These are phyloP conservation scores for Ctenosaura bakeri DNA, from an alignment of 2,797 vertebrate genomes.

Conservation along the genomic window DNA sequence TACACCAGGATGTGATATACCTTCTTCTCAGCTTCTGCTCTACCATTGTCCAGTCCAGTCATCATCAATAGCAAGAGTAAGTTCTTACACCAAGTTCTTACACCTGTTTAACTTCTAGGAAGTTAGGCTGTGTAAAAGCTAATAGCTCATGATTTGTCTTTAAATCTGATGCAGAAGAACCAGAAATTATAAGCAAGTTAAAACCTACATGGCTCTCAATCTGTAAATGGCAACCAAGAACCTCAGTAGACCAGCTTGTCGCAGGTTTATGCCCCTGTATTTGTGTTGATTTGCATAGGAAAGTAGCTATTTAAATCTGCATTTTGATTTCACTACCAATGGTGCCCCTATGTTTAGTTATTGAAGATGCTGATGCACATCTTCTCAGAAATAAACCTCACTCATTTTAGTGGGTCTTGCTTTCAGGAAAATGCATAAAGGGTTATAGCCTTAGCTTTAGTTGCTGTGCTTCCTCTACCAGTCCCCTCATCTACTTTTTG, in stretches of 20 bases:
- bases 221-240: not conserved
- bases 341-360: not conserved
- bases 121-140: slow-evolving; percentile 30
- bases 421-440: not conserved
- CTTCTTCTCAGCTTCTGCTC: slow-evolving; percentile 47
- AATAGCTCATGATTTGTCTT: slow-evolving; percentile 30
- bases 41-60: slow-evolving; percentile 35
- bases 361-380: not conserved
- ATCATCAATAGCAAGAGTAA: not conserved
- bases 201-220: not conserved
- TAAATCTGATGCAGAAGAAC: slow-evolving; percentile 28
- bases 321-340: not conserved
- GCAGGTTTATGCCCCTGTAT: not conserved
- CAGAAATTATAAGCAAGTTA: too few species aligned
- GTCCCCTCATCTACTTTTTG: not conserved
- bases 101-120: slow-evolving; percentile 33
- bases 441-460: not conserved
- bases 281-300: too few species aligned
- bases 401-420: not conserved
- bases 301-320: not conserved
- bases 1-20: slow-evolving; percentile 51
- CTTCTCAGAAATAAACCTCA: not conserved
- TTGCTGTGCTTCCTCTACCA: not conserved
- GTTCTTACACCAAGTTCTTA: slow-evolving; percentile 1
- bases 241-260: not conserved